Percentiles rank a stretch among this genome's conserved stretches.
Conservation (phyloP, 2,797 vertebrate species). For the Sphenopsis melanotis region DNA sequence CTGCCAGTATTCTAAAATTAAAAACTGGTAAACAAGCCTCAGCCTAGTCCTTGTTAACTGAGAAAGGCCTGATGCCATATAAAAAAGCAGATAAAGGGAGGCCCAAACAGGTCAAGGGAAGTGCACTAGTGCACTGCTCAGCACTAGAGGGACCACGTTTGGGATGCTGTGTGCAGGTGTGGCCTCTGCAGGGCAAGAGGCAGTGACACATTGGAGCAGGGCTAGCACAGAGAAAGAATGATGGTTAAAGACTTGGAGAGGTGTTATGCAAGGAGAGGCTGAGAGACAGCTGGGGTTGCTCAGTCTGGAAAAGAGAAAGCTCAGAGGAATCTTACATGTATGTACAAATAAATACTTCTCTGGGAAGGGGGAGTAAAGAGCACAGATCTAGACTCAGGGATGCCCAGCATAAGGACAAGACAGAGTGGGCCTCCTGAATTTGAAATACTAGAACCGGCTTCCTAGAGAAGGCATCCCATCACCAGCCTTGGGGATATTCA, state of each 20-base stretch:
- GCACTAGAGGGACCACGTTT: background rate
- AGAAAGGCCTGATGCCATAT: background rate
- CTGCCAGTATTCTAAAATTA: background rate
- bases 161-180: background rate
- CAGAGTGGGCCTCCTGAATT: background rate
- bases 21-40: background rate
- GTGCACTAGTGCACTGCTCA: background rate
- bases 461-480: background rate
- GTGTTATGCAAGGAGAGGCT: background rate
- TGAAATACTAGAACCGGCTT: background rate
- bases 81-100: background rate
- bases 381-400: background rate
- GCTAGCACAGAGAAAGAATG: rapidly evolving
- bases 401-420: background rate
- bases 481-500: background rate
- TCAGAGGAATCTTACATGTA: background rate
- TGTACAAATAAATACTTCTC: background rate
- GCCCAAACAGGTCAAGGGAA: background rate
- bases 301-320: background rate
- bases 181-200: background rate
- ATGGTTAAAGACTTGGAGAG: background rate
- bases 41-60: background rate
- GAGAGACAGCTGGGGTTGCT: background rate
- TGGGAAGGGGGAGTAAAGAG: background rate
- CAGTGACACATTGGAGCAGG: rapidly evolving